Percentiles rank a stretch among this genome's conserved stretches.
These are phyloP conservation scores for Cataglyphis altisquamis DNA, from an alignment of 2,888 invertebrate species.

Conservation along the genomic window DNA sequence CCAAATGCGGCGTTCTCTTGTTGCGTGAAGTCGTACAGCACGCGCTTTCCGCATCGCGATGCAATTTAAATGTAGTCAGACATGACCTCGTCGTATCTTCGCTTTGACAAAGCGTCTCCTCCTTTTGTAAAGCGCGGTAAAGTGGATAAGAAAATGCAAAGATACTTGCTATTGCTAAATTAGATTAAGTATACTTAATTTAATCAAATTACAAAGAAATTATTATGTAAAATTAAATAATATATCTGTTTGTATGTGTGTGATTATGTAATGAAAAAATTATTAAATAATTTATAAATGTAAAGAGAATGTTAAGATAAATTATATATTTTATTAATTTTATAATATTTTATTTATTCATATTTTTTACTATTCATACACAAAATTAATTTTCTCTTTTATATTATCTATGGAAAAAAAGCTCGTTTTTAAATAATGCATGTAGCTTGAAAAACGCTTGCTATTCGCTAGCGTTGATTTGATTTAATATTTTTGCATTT, in stretches of 20 bases:
- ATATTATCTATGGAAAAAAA: background rate
- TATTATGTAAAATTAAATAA: background rate
- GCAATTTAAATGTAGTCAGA: background rate
- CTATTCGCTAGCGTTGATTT: constrained; percentile 25
- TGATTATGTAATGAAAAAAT: background rate
- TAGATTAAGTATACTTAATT: background rate
- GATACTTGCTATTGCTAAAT: background rate
- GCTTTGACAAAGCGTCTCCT: background rate
- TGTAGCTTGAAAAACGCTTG: background rate
- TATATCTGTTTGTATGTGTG: background rate
- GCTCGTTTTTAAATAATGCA: background rate
- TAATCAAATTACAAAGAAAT: background rate
- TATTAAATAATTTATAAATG: constrained; percentile 3
- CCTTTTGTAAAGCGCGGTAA: background rate
- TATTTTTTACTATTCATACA: background rate
- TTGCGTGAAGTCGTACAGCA: constrained; percentile 19
- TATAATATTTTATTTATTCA: background rate
- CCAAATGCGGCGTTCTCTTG: constrained; percentile 63
- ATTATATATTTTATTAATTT: constrained; percentile 15
- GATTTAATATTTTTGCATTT: constrained; percentile 28
- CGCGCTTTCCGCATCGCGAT: constrained; percentile 40
- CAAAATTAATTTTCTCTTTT: constrained; percentile 9
- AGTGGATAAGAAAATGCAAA: background rate
- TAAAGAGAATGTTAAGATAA: background rate
- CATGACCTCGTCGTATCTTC: background rate